phyloP scores from a whole-genome alignment of 2,113 vertebrate species.

The Jaculus jaculus region DNA sequence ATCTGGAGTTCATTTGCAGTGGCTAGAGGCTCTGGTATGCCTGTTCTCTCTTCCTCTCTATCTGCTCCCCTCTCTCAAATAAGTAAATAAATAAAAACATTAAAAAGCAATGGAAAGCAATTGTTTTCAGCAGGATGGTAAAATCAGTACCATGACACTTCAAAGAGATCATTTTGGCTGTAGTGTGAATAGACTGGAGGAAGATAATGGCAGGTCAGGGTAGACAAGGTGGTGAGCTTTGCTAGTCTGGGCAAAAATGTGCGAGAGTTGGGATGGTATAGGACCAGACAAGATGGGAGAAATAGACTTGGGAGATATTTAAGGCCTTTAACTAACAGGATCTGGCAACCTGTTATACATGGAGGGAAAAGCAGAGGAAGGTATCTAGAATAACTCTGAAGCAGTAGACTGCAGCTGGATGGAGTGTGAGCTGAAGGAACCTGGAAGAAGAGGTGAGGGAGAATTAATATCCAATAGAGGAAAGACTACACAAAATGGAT shows the following conservation, averaged over 20 bases:
- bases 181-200: background rate
- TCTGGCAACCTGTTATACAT: background rate
- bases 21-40: too few species aligned
- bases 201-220: background rate
- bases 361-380: background rate
- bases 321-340: background rate
- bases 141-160: too few species aligned
- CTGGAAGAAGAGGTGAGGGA: background rate
- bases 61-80: too few species aligned
- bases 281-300: background rate
- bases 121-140: too few species aligned
- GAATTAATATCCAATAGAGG: too few species aligned
- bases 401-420: background rate
- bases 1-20: too few species aligned
- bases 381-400: background rate
- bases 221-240: background rate
- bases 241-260: background rate
- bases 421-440: background rate
- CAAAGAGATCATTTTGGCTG: too few species aligned
- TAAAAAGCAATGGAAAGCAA: too few species aligned
- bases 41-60: too few species aligned
- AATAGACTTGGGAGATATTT: slow-evolving; percentile 15
- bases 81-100: too few species aligned
- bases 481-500: background rate
- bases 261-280: background rate